Conservation (phyloP, 2,797 vertebrate species). For the Centroberyx gerrardi region DNA sequence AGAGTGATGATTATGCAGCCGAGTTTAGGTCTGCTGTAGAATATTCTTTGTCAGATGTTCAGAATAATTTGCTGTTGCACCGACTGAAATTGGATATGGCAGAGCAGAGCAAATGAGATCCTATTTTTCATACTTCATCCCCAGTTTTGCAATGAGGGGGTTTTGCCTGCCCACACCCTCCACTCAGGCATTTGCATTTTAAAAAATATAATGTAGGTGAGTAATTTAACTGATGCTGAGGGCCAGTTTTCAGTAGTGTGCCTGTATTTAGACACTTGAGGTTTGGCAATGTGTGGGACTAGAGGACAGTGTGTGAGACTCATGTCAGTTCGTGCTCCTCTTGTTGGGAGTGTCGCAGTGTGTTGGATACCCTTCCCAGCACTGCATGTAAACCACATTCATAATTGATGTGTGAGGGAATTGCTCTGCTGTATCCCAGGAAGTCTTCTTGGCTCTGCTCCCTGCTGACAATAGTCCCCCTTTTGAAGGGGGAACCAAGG, state of each 20-base stretch:
- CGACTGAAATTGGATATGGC: not conserved
- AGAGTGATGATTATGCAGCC: conserved; percentile 13
- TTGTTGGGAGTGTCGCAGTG: conserved; percentile 12
- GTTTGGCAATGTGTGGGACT: conserved; percentile 13
- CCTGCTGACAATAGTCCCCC: conserved; percentile 5
- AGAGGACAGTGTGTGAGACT: not conserved
- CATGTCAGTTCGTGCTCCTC: conserved; percentile 17
- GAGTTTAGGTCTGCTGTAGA: conserved; percentile 10
- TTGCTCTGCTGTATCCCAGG: conserved; percentile 35
- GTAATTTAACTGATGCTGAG: not conserved
- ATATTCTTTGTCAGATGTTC: conserved; percentile 15
- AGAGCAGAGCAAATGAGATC: not conserved
- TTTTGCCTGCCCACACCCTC: not conserved
- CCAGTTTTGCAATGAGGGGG: not conserved
- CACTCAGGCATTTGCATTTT: not conserved
- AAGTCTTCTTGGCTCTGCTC: conserved; percentile 26
- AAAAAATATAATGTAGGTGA: no score
- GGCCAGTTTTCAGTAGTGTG: not conserved
- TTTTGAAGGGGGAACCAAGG: conserved; percentile 5
- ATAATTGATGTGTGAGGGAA: conserved; percentile 54
- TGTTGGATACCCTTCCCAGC: conserved; percentile 18
- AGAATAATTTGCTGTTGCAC: conserved; percentile 2
- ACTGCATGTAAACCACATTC: conserved; percentile 45
- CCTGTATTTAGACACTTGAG: conserved; percentile 2
- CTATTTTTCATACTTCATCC: not conserved